Evolutionary conservation across 2,797 vertebrate genomes (phyloP).

Genomic region (Cheirogaleus major): DNA sequence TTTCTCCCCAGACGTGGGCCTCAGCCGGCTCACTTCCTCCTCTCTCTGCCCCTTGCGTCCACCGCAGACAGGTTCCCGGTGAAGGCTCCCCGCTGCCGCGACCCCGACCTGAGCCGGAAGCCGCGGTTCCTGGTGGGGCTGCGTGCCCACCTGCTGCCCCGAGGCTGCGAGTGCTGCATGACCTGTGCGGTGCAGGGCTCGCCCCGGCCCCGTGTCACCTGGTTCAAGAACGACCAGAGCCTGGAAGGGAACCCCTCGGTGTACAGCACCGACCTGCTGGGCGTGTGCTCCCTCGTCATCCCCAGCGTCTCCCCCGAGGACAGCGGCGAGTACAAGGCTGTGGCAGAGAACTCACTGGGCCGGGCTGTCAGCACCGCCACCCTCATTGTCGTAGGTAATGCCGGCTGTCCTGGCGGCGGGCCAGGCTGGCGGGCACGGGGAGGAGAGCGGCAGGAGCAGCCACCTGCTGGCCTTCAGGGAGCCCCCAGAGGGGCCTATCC

Average conservation of each 20-base stretch:
- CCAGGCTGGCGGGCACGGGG: fast-evolving
- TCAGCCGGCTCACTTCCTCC: not conserved
- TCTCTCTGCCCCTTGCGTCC: fast-evolving
- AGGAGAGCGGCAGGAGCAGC: not conserved
- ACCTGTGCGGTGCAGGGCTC: conserved; percentile 93
- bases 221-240: conserved; percentile 90
- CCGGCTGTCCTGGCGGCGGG: not conserved
- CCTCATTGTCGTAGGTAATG: conserved; percentile 89
- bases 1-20: fast-evolving
- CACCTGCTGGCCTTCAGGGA: not conserved
- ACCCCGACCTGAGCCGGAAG: conserved; percentile 84
- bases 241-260: conserved; percentile 88
- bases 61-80: conserved; percentile 84
- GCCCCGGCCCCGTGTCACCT: conserved; percentile 89
- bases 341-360: conserved; percentile 89
- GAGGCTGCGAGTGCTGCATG: conserved; percentile 92
- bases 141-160: conserved; percentile 89
- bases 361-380: conserved; percentile 86
- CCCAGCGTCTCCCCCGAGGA: conserved; percentile 86
- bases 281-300: conserved; percentile 92
- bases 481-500: too few relatives aligned
- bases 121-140: conserved; percentile 89
- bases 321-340: conserved; percentile 87
- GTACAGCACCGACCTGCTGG: conserved; percentile 90
- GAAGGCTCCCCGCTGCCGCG: conserved; percentile 78